Conservation (phyloP, 2,113 vertebrate species). For the Eulemur rufifrons region DNA sequence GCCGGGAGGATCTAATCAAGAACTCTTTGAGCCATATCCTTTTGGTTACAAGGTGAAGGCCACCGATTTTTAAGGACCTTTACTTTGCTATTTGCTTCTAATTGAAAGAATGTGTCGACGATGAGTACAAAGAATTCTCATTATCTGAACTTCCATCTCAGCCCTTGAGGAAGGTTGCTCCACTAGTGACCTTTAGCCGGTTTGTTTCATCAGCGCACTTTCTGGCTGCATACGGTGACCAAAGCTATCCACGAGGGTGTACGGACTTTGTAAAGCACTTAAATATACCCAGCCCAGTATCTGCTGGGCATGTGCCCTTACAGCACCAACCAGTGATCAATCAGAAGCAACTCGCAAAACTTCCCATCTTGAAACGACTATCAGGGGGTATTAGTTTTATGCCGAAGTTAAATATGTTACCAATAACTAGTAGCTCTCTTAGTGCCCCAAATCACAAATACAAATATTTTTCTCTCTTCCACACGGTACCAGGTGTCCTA, state of each 20-base stretch:
- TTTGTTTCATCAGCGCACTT: slow-evolving; percentile 34
- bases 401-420: neutral
- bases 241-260: neutral
- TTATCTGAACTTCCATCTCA: slow-evolving; percentile 35
- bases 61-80: slow-evolving; percentile 25
- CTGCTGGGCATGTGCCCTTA: neutral
- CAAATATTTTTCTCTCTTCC: neutral
- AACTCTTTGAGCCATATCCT: neutral
- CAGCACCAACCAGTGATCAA: neutral
- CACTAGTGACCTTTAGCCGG: neutral
- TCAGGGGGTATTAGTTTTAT: neutral
- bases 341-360: neutral
- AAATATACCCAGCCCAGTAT: neutral
- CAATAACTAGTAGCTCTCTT: neutral
- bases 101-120: slow-evolving; percentile 49
- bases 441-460: neutral
- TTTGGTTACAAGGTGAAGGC: slow-evolving; percentile 29
- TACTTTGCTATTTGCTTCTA: slow-evolving; percentile 47
- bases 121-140: slow-evolving; percentile 44
- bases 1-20: neutral
- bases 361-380: neutral
- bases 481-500: neutral
- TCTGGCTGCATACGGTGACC: neutral
- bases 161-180: slow-evolving; percentile 11
- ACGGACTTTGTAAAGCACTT: slow-evolving; percentile 15